phyloP scores from a whole-genome alignment of 2,113 vertebrate genomes.

The Stomatorhinus ivindoensis region DNA sequence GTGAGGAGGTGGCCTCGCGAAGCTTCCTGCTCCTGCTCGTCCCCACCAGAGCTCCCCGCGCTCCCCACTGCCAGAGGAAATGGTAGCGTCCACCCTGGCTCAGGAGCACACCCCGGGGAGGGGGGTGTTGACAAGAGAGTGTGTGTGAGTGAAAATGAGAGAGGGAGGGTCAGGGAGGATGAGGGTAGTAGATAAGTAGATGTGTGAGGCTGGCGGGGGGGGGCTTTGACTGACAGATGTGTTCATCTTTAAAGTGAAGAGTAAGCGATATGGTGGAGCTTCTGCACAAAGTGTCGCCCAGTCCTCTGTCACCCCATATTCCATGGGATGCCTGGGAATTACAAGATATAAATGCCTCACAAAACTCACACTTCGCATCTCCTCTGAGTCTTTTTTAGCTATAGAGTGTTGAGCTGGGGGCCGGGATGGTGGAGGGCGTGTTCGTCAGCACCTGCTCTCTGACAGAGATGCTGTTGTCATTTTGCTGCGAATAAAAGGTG shows the following conservation, averaged over 20 bases:
- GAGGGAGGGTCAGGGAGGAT: background rate
- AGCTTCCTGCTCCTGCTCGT: slow-evolving; percentile 11
- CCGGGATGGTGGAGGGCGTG: background rate
- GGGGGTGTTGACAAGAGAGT: background rate
- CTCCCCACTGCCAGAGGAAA: background rate
- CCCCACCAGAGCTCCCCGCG: background rate
- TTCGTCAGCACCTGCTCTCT: background rate
- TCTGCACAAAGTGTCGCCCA: background rate
- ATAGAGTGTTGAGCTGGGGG: background rate
- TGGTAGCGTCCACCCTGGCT: slow-evolving; percentile 18
- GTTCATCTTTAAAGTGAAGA: background rate
- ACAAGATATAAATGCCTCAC: background rate
- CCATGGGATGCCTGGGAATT: background rate
- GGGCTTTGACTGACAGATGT: background rate
- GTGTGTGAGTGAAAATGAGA: background rate
- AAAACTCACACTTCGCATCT: background rate
- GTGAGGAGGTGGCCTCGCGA: slow-evolving; percentile 8
- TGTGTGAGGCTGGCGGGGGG: background rate
- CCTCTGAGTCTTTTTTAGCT: background rate
- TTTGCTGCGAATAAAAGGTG: background rate
- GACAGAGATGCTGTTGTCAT: background rate
- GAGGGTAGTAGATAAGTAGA: background rate
- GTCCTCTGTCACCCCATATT: background rate
- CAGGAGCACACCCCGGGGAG: background rate
- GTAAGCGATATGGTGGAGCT: background rate